Conservation (phyloP, 64 coral and sea anemone species). For the Actinia equina region DNA sequence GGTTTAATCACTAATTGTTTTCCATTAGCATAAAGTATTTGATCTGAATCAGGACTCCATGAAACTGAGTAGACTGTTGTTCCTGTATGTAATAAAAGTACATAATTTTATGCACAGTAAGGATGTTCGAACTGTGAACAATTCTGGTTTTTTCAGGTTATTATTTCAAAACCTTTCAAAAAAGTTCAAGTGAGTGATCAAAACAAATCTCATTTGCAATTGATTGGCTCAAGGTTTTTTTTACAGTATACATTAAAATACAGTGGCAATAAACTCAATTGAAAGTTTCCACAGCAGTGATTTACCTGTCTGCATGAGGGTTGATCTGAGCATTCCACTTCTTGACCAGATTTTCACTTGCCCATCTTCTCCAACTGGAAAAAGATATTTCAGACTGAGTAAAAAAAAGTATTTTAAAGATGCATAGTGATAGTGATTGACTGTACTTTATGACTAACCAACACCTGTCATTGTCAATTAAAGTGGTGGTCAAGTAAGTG, state of each 20-base stretch:
- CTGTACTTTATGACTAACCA: too few relatives aligned
- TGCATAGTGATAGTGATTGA: too few relatives aligned
- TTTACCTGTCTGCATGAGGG: conserved; percentile 87
- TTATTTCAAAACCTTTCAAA: too few relatives aligned
- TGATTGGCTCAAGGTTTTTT: too few relatives aligned
- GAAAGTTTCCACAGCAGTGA: neutral
- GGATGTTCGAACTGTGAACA: too few relatives aligned
- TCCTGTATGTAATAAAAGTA: conserved; percentile 45
- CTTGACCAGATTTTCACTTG: conserved; percentile 98
- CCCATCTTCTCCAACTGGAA: conserved; percentile 94
- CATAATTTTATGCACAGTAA: neutral
- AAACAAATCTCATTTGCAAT: too few relatives aligned
- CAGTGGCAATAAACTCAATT: too few relatives aligned
- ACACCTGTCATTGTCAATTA: too few relatives aligned
- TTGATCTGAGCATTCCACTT: conserved; percentile 98
- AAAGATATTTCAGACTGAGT: neutral
- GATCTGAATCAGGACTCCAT: conserved; percentile 98
- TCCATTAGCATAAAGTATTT: conserved; percentile 87
- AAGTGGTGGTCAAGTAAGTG: too few relatives aligned
- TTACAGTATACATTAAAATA: too few relatives aligned
- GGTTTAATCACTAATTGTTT: conserved; percentile 97
- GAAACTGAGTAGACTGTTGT: conserved; percentile 91
- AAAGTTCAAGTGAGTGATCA: too few relatives aligned
- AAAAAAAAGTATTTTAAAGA: neutral
- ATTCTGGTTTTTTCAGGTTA: too few relatives aligned